These are phyloP conservation scores for Semibalanus balanoides DNA, from an alignment of 1,140 invertebrate genomes.

Conservation along the genomic window DNA sequence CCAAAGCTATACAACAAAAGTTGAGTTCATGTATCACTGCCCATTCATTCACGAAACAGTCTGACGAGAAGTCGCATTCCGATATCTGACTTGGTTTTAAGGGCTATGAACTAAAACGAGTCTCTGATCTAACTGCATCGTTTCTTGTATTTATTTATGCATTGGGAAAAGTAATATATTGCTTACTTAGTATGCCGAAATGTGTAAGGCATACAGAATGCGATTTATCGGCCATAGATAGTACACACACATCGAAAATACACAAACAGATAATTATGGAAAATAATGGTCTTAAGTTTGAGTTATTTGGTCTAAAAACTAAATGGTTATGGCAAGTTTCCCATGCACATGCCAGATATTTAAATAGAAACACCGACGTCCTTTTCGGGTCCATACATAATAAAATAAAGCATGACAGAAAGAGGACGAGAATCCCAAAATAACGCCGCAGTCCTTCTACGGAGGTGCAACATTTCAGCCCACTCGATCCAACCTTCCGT, in stretches of 20 bases:
- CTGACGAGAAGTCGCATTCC: background rate
- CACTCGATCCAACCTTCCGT: too few species aligned
- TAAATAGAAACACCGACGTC: background rate
- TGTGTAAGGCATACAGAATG: background rate
- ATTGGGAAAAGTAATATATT: background rate
- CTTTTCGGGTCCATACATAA: background rate
- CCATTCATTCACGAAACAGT: background rate
- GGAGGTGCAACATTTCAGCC: too few species aligned
- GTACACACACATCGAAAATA: background rate
- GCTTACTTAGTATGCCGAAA: background rate
- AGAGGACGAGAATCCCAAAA: background rate
- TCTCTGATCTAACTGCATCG: background rate
- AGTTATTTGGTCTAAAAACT: background rate
- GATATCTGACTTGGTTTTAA: background rate
- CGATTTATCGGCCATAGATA: background rate
- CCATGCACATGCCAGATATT: background rate
- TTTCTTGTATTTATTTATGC: background rate
- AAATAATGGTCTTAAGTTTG: background rate
- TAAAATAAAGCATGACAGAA: background rate
- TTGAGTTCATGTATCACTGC: background rate
- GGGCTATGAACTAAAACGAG: background rate
- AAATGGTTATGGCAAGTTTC: background rate
- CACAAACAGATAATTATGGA: background rate
- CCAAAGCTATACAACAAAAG: background rate
- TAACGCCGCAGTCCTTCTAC: background rate